Evolutionary conservation across 2,888 invertebrate species (phyloP).

Genomic region (Drosophila merina): DNA sequence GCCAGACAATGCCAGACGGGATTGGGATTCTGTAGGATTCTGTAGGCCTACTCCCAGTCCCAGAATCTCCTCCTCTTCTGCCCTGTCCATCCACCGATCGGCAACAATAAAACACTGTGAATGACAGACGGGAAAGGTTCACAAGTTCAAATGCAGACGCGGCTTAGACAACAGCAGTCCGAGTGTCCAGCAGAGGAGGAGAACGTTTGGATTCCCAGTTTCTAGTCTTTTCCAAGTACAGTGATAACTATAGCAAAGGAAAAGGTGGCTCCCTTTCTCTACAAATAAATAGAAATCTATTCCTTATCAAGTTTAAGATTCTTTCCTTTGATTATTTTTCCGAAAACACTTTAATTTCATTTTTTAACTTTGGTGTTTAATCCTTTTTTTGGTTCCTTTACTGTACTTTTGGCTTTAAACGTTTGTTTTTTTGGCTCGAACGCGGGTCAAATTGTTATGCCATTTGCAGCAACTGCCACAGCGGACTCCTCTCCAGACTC

Average conservation of each 20-base stretch:
- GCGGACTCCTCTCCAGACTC: conserved; percentile 1
- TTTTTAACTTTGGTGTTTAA: too few species aligned
- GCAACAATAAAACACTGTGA: conserved; percentile 46
- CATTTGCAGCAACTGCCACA: conserved; percentile 31
- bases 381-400: too few species aligned
- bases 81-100: neutral
- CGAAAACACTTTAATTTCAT: too few species aligned
- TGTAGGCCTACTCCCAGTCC: neutral
- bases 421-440: neutral
- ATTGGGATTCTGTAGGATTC: conserved; percentile 16
- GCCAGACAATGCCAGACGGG: conserved; percentile 54
- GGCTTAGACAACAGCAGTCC: conserved; percentile 35
- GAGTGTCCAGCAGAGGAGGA: conserved; percentile 4
- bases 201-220: neutral
- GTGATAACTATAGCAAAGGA: neutral
- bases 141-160: conserved; percentile 65
- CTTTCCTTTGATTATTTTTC: too few species aligned
- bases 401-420: neutral
- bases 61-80: too few species aligned
- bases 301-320: too few species aligned
- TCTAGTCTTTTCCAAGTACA: neutral
- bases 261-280: too few species aligned
- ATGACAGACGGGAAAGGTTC: conserved; percentile 60
- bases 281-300: too few species aligned
- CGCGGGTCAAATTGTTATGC: conserved; percentile 43